These are phyloP conservation scores for Eptatretus burgeri DNA, from an alignment of 2,113 vertebrate genomes.

Conservation along the genomic window DNA sequence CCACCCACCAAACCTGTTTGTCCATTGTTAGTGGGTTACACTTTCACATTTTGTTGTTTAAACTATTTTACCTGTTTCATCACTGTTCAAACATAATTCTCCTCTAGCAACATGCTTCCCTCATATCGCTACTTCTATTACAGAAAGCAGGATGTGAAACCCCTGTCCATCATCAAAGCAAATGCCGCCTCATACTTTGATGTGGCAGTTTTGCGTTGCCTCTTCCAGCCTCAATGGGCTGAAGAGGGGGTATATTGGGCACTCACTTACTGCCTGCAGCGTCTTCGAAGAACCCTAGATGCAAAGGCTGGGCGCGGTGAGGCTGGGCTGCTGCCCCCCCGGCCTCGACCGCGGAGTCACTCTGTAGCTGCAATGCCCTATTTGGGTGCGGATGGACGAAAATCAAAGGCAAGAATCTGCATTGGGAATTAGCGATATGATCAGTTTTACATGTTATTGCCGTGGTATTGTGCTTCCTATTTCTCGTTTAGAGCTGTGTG, in stretches of 20 bases:
- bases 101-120: no score
- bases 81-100: no score
- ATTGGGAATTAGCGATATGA: no score
- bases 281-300: constrained; percentile 63
- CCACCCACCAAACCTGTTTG: no score
- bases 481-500: no score
- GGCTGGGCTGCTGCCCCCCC: constrained; percentile 27
- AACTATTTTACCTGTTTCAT: no score
- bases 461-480: no score
- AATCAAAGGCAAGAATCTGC: no score
- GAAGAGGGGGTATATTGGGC: constrained; percentile 96
- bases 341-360: constrained; percentile 58
- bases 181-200: constrained; percentile 88
- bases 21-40: no score
- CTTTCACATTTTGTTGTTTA: no score
- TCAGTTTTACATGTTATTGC: no score
- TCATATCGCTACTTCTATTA: no score
- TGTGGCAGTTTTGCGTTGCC: constrained; percentile 70
- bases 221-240: constrained; percentile 77
- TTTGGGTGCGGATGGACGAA: constrained; percentile 12
- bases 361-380: constrained; percentile 76
- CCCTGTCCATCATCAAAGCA: constrained; percentile 34
- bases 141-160: constrained; percentile 9
- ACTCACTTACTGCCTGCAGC: constrained; percentile 66
- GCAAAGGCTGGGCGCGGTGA: constrained; percentile 44